Conservation (phyloP, 2,888 invertebrate species). For the Heliconius charithonia region DNA sequence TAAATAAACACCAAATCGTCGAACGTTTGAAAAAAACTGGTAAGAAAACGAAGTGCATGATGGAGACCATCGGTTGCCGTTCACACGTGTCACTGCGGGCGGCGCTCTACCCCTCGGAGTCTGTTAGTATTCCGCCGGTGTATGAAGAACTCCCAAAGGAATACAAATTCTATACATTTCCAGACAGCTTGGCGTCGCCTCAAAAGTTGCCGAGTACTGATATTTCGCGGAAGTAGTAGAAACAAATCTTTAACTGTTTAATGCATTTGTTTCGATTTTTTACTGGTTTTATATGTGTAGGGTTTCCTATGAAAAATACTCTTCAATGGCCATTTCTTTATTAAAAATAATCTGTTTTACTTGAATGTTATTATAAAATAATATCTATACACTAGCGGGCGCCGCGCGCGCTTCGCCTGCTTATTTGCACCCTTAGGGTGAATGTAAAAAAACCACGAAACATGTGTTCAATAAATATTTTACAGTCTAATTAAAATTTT, state of each 20-base stretch:
- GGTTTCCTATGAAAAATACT: too few relatives aligned
- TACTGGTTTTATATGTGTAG: not conserved
- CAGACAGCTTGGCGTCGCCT: constrained; percentile 66
- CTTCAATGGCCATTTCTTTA: too few relatives aligned
- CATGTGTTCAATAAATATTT: too few relatives aligned
- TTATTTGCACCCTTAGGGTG: too few relatives aligned
- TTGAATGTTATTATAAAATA: too few relatives aligned
- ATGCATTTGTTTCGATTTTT: constrained; percentile 5
- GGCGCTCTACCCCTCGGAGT: constrained; percentile 74
- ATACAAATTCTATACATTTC: constrained; percentile 70
- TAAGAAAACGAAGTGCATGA: constrained; percentile 30
- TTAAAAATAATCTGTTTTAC: too few relatives aligned
- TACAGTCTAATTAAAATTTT: too few relatives aligned
- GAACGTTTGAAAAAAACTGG: constrained; percentile 30
- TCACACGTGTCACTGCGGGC: constrained; percentile 73
- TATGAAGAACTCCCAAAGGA: constrained; percentile 65
- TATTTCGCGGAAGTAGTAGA: constrained; percentile 29
- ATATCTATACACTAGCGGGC: too few relatives aligned
- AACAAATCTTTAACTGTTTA: constrained; percentile 33
- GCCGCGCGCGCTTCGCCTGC: too few relatives aligned
- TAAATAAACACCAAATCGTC: constrained; percentile 37
- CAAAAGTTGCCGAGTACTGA: constrained; percentile 44
- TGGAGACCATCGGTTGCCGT: constrained; percentile 29
- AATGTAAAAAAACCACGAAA: too few relatives aligned
- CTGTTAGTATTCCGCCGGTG: constrained; percentile 74